Evolutionary conservation across 2,888 invertebrate genomes (phyloP), one percentile per base, ranked within the genome.

Genomic region (Hypsopygia costalis): DNA sequence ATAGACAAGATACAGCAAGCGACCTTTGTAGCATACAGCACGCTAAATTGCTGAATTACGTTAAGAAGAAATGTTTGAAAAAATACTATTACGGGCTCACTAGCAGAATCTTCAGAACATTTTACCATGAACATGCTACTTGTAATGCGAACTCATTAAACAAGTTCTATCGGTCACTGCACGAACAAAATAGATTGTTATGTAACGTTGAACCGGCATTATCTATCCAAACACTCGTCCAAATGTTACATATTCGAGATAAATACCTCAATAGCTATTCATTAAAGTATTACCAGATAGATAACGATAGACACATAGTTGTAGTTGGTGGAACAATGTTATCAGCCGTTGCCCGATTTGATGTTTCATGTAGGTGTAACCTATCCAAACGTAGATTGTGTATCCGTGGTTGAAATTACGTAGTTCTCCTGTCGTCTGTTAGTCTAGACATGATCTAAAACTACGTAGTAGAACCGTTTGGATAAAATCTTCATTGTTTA

Each of bases 111-210:
- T n/a, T 4, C 16, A 3, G 16, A 16, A 16, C 16, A 16, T 16
- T 16, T 16, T 16, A 16, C 16, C 4, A 16, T 6, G 11, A 10
- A 11, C 31, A 12, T 8, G 31, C 6, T 31, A 11, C 11, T 31
- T 31, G 11, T 4, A 31, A 3, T 8, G 31, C 12, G 47, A 34
- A 29, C n/a, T 29, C 29, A 31, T 12, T 31, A 11, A 31, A 31
- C 31, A 11, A 31, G 31, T 31, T 57, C 57, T 69, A 70, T 71
- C 71, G 73, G 76, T 75, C 79, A 66, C 68, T 70, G 76, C 65
- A 64, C 73, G 51, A 55, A 56, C 49, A 55, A 48, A 58, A 49
- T 49, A 27, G 9, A 29, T 49, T 52, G 47, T 64, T 62, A 61
- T 58, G 56, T 63, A 71, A 64, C 56, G 16, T 16, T 4, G 16